Percentiles rank a stretch among this genome's conserved stretches.
phyloP scores from a whole-genome alignment of 1,140 invertebrate species.

The Leguminivora glycinivorella region DNA sequence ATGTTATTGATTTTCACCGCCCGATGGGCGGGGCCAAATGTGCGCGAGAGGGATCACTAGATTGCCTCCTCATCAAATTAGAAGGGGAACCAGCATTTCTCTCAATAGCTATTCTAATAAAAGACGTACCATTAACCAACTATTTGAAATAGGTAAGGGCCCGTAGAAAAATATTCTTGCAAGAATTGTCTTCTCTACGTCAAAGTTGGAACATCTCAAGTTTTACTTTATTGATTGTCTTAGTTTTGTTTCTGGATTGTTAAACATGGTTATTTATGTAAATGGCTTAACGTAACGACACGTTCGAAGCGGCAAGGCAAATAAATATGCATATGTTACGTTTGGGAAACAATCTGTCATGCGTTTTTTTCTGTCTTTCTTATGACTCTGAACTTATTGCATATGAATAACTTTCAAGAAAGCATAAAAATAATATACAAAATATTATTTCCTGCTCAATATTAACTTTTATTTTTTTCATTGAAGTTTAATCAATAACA shows the following conservation, averaged over 20 bases:
- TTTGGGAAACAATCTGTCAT: too few species aligned
- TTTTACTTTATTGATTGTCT: conserved; percentile 40
- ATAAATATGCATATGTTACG: not conserved
- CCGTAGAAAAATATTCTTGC: conserved; percentile 60
- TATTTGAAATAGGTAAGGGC: conserved; percentile 75
- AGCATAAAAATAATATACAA: too few species aligned
- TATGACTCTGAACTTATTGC: too few species aligned
- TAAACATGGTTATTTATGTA: conserved; percentile 9
- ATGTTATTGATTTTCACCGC: conserved; percentile 77
- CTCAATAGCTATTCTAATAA: conserved; percentile 73
- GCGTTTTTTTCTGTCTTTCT: too few species aligned
- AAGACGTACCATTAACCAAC: conserved; percentile 77
- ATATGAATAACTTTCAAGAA: too few species aligned
- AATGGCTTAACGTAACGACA: conserved; percentile 3
- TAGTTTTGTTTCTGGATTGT: conserved; percentile 32
- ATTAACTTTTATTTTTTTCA: too few species aligned
- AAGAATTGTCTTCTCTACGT: conserved; percentile 49
- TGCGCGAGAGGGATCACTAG: conserved; percentile 73
- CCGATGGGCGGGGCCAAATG: conserved; percentile 69
- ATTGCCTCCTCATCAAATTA: conserved; percentile 73
- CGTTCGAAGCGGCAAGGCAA: not conserved
- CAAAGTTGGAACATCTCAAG: conserved; percentile 44
- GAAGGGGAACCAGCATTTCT: conserved; percentile 70
- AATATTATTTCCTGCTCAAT: too few species aligned
- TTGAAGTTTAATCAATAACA: too few species aligned